phyloP scores from a whole-genome alignment of 2,113 vertebrate species.

The Lasiurus cinereus region DNA sequence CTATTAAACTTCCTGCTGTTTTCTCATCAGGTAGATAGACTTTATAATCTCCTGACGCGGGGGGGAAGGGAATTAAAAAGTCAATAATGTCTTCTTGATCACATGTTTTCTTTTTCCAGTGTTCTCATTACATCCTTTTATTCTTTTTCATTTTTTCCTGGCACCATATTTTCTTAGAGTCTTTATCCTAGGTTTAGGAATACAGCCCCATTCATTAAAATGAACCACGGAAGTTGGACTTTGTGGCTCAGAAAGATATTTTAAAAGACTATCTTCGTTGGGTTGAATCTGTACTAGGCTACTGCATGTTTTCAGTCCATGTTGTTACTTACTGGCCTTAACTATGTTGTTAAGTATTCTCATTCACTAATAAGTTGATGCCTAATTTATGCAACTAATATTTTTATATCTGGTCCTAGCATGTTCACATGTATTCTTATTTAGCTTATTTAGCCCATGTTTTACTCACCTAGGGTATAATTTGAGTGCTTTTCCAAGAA shows the following conservation, averaged over 20 bases:
- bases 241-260: constrained; percentile 2
- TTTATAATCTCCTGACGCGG: not conserved
- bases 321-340: not conserved
- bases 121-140: not conserved
- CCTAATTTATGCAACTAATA: constrained; percentile 13
- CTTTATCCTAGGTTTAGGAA: not conserved
- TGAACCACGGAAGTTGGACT: not conserved
- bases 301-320: constrained; percentile 24
- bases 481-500: constrained; percentile 9
- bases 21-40: constrained; percentile 28
- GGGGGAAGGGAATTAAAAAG: not conserved
- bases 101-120: constrained; percentile 19
- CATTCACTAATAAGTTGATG: constrained; percentile 45
- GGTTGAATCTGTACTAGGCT: not conserved
- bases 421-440: constrained; percentile 39
- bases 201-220: not conserved
- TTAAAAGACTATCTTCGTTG: constrained; percentile 12
- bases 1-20: constrained; percentile 57
- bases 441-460: not conserved
- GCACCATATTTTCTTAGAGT: constrained; percentile 25
- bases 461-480: not conserved
- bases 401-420: not conserved
- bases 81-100: not conserved
- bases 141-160: constrained; percentile 16
- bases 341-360: not conserved